These are phyloP conservation scores for Mirza zaza DNA, from an alignment of 2,113 vertebrate genomes.

Conservation along the genomic window DNA sequence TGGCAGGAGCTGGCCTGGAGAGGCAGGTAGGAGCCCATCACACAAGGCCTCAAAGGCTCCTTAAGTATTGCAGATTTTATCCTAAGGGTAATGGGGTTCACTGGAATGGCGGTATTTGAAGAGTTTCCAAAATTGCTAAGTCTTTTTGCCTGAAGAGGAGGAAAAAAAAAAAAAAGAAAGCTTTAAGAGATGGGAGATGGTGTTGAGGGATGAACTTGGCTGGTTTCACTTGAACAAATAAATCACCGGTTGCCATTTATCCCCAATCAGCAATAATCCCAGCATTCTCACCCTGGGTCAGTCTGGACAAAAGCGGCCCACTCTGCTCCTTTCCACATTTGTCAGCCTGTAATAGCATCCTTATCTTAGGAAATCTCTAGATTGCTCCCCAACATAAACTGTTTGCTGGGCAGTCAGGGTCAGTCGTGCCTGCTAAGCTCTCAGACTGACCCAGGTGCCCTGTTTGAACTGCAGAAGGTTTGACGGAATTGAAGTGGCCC, in stretches of 20 bases:
- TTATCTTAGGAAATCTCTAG: slow-evolving; percentile 77
- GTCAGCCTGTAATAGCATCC: slow-evolving; percentile 80
- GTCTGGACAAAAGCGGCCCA: slow-evolving; percentile 70
- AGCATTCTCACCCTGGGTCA: slow-evolving; percentile 75
- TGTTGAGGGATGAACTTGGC: slow-evolving; percentile 71
- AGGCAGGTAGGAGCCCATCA: background rate
- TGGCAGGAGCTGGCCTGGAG: background rate
- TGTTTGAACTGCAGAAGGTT: slow-evolving; percentile 65
- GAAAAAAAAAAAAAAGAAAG: background rate
- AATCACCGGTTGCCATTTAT: slow-evolving; percentile 77
- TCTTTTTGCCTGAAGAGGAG: slow-evolving; percentile 45
- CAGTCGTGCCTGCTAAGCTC: slow-evolving; percentile 65
- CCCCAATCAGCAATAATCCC: slow-evolving; percentile 79
- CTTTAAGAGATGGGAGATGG: slow-evolving; percentile 66
- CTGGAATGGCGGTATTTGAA: slow-evolving; percentile 60
- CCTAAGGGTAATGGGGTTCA: slow-evolving; percentile 64
- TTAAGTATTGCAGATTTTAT: slow-evolving; percentile 55
- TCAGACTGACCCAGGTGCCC: slow-evolving; percentile 58
- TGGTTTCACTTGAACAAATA: slow-evolving; percentile 80
- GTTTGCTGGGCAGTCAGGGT: slow-evolving; percentile 68
- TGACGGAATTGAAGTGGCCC: slow-evolving; percentile 31
- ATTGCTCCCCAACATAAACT: slow-evolving; percentile 77
- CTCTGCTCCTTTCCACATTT: slow-evolving; percentile 69
- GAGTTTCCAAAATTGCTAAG: slow-evolving; percentile 48
- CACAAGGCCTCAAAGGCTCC: accelerated